Base-by-base conservation (phyloP, 2,888 invertebrate species). In the Drosophila rubida region DNA sequence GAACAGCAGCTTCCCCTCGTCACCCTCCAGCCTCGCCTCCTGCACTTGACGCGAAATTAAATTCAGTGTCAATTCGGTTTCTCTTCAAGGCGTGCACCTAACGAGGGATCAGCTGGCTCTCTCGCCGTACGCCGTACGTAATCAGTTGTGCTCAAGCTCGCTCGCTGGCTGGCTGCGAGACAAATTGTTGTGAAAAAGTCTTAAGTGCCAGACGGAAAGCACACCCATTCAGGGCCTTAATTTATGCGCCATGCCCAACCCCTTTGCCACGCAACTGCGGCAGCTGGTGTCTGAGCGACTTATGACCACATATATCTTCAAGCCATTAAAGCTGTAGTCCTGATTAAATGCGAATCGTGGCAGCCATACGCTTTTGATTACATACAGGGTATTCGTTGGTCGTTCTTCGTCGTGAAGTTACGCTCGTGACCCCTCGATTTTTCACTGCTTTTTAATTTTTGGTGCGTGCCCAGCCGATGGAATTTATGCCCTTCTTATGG, bases 51-150 rank as follows among this genome's bases (percentile, higher is more conserved):
- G 75, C 62, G 63, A 79, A 84, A 88, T 87, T 80, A 87, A 84
- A 87, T 87, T 87, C 88, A 88, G 79, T 84, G 88, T 88, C 87
- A 87, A 88, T 87, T 87, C 58, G 68, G 62, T 65, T 69, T 42
- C 37, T 50, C 45, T 50, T 50, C 73, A 73, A 62, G 59, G 48
- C 74, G 54, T 65, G 77, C 61, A 61, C 50, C 75, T 78, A 78
- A 75, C 80, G 72, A 85, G 82, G 69, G 57, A 65, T 78, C 75
- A 78, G 53, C 61, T 61, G 62, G 45, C 46, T 51, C 51, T 35
- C n/a, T n/a, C n/a, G n/a, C n/a, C n/a, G n/a, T n/a, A n/a, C n/a
- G n/a, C n/a, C n/a, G 32, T 35, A 13, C 37, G 68, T 67, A 77
- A 77, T 74, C 78, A 74, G 74, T 78, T 62, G 39, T 66, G 46